Evolutionary conservation across 2,888 invertebrate species (phyloP).

Genomic region (Eucera pruinosa): DNA sequence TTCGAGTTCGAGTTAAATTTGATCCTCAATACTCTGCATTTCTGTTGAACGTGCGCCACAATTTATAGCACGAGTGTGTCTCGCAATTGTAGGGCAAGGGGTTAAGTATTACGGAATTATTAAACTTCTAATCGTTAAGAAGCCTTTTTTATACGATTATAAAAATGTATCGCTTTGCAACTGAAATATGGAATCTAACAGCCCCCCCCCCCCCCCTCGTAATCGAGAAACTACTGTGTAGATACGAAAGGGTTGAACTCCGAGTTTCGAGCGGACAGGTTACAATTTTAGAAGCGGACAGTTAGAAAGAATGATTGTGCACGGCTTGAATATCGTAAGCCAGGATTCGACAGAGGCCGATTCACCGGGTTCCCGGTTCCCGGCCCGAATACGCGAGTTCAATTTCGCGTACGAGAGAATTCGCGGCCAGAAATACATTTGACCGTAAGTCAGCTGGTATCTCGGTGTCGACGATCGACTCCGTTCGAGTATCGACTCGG

Average conservation of each 20-base stretch:
- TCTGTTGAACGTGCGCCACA: too few relatives aligned
- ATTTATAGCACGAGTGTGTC: too few relatives aligned
- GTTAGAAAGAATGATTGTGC: constrained; percentile 18
- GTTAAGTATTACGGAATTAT: too few relatives aligned
- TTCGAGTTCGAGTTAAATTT: too few relatives aligned
- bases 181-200: too few relatives aligned
- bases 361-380: constrained; percentile 23
- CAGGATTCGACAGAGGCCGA: background rate
- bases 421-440: constrained; percentile 51
- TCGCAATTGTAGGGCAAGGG: too few relatives aligned
- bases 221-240: too few relatives aligned
- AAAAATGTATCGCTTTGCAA: too few relatives aligned
- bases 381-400: constrained; percentile 13
- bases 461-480: constrained; percentile 41
- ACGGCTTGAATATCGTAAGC: constrained; percentile 1
- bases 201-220: too few relatives aligned
- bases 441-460: constrained; percentile 40
- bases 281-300: constrained; percentile 23
- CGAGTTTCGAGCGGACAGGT: constrained; percentile 3
- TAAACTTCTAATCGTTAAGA: too few relatives aligned
- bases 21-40: too few relatives aligned
- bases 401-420: constrained; percentile 37
- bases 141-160: too few relatives aligned
- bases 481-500: constrained; percentile 15
- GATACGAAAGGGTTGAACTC: background rate